These are phyloP conservation scores for Sturnira hondurensis DNA, from an alignment of 2,113 vertebrate species.

Conservation along the genomic window DNA sequence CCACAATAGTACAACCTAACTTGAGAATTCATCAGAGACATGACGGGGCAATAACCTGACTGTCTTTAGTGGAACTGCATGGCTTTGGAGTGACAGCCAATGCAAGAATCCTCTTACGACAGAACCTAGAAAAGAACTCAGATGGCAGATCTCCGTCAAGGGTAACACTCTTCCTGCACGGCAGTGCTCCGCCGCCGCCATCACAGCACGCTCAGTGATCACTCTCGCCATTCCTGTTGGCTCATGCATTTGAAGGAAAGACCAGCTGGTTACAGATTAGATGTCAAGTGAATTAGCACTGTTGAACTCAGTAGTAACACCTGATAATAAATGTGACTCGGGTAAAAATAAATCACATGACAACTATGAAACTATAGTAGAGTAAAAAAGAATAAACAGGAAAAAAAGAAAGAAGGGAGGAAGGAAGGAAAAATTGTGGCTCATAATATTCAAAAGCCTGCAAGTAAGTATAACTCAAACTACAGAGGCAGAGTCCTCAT, in stretches of 20 bases:
- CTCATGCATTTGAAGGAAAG: neutral
- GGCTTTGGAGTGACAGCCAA: neutral
- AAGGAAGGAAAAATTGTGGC: neutral
- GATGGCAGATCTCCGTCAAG: neutral
- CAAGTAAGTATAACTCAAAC: neutral
- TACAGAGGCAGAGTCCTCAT: neutral
- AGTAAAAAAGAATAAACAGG: neutral
- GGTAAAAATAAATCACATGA: neutral
- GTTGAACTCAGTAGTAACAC: neutral
- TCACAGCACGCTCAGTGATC: neutral
- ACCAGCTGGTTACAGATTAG: neutral
- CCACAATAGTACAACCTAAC: neutral
- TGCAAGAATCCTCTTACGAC: neutral
- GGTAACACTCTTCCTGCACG: neutral
- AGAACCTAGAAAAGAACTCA: neutral
- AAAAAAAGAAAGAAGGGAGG: neutral
- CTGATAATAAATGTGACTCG: neutral
- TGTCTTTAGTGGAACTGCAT: neutral
- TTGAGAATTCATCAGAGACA: neutral
- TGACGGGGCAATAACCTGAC: neutral
- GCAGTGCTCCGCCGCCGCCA: neutral
- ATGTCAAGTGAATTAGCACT: neutral
- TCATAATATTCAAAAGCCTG: neutral
- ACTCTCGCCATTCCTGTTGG: neutral
- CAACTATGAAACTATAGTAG: neutral